Conservation (phyloP, 2,113 vertebrate species). For the Seriola aureovittata region DNA sequence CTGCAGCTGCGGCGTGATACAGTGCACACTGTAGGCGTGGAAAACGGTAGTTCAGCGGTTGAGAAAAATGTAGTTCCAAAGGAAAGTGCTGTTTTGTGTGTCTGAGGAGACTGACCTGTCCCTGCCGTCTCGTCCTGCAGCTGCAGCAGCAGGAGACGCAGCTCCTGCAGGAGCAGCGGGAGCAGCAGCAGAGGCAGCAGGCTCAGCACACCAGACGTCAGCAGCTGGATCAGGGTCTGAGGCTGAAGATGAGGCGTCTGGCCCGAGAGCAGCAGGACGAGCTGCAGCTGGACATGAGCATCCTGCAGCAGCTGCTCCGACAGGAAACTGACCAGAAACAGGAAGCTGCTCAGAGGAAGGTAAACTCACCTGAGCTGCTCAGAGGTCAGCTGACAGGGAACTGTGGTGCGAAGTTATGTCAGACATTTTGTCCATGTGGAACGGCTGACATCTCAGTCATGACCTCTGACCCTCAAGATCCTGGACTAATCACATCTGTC, state of each 20-base stretch:
- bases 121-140: constrained; percentile 66
- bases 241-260: constrained; percentile 83
- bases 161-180: constrained; percentile 81
- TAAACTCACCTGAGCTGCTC: constrained; percentile 66
- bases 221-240: constrained; percentile 78
- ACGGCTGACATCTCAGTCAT: too few relatives aligned
- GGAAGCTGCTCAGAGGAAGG: constrained; percentile 84
- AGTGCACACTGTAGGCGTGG: too few relatives aligned
- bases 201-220: constrained; percentile 74
- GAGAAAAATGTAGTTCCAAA: too few relatives aligned
- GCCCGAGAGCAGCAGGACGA: constrained; percentile 84
- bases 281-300: constrained; percentile 84
- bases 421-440: too few relatives aligned
- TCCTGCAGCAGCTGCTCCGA: constrained; percentile 80
- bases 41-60: too few relatives aligned
- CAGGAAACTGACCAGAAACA: constrained; percentile 76
- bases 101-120: too few relatives aligned
- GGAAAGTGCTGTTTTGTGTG: too few relatives aligned
- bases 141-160: constrained; percentile 78
- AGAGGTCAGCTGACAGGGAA: too few relatives aligned
- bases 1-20: too few relatives aligned
- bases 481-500: too few relatives aligned
- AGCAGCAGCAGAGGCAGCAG: constrained; percentile 72
- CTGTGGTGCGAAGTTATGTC: too few relatives aligned
- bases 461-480: too few relatives aligned